Evolutionary conservation across 2,888 invertebrate species (phyloP), one percentile per base, ranked within the genome.

Genomic region (Pyrocoelia pectoralis): DNA sequence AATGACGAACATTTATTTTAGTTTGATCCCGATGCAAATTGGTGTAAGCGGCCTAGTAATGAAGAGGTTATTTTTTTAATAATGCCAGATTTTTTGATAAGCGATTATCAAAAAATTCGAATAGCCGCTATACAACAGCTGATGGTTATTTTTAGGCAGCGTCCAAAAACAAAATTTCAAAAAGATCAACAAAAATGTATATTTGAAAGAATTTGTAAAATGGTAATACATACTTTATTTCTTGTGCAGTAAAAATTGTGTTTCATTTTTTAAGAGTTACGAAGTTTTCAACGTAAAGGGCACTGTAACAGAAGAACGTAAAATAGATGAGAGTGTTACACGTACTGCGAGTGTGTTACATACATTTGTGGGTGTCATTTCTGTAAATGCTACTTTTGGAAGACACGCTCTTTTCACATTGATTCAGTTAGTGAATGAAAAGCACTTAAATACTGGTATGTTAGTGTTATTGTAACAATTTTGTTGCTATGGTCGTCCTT

Each of bases 261-360:
- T n/a, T n/a, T 51, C 17, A 12, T 1, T 29, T n/a, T 41, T 55
- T 61, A 19, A 79, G 78, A 74, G 71, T 58, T 48, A 70, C 4
- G 70, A 74, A 68, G 70, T 80, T 14, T 77, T 79, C 60, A 78
- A 77, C 77, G 81, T 76, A 1, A 73, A 84, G 81, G 74, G 82
- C 18, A 75, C 79, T 28, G 72, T 78, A 50, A 79, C 77, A 38
- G 80, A 82, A 56, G 77, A 82, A 33, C 80, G 85, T 70, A 70
- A 83, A 51, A 81, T 82, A 65, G 89, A 89, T 72, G 89, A 91
- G 78, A 80, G 81, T 1, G 79, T 81, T 0, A 87, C 87, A 65
- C 81, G 87, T 73, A 85, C 86, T 1, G 79, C 84, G 0, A 86
- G 86, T 40, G 83, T 86, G 5, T 78, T 90, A 13, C 85, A 88